Evolutionary conservation across 2,888 invertebrate genomes (phyloP), one percentile per base, ranked within the genome.

Genomic region (Acleris emargana): DNA sequence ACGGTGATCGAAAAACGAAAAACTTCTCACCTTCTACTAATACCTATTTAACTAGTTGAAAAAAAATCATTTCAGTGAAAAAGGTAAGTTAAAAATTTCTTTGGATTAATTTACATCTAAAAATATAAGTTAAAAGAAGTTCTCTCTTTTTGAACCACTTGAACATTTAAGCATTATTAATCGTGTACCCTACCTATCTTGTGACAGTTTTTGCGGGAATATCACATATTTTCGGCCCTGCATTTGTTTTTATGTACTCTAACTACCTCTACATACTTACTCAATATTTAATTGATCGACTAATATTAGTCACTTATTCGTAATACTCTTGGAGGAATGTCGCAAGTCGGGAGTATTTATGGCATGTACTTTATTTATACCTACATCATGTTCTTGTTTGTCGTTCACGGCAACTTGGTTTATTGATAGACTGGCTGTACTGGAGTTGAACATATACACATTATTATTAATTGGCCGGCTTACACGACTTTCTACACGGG

Each of bases 291-390:
- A 22, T 62, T 69, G 62, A 60, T 69, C 68, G 25, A 68, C 75
- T 60, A 32, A 32, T 32, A 32, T 32, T 32, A 32, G 32, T 32
- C 9, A 32, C 32, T 9, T 84, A 76, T 78, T 83, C 76, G 69
- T 88, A 86, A 78, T 83, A 87, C 76, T 83, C 75, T 13, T 73
- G 68, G 71, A 74, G 78, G 78, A 87, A 87, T 72, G 74, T 72
- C 61, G 80, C 66, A 70, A 84, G 70, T 45, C 73, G 84, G 11
- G 38, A 13, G 38, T 38, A 38, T 38, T 38, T 38, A 38, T 13
- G 13, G 38, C 38, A 38, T 38, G 38, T 38, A 38, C 13, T 38
- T 38, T 4, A 13, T 38, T 38, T 38, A 4, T 38, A 38, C 38
- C 38, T 38, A 38, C 13, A 13, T 38, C 38, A 38, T 38, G 13